Evolutionary conservation across 2,113 vertebrate genomes (phyloP).

Genomic region (Onychostruthus taczanowskii): DNA sequence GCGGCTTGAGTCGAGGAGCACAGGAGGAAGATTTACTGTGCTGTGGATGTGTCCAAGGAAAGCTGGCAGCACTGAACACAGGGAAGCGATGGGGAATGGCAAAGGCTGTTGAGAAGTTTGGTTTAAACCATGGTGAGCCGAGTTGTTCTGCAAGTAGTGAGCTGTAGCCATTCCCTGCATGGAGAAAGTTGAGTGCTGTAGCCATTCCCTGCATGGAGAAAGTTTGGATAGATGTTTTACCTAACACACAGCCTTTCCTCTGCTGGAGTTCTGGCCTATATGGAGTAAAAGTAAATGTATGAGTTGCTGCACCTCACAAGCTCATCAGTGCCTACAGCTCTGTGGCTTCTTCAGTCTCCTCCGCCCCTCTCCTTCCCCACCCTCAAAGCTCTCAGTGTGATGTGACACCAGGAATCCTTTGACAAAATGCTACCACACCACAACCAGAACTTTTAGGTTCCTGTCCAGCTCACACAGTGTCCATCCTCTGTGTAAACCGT

Average conservation of each 20-base stretch:
- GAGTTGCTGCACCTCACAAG: accelerated
- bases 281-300: background rate
- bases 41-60: background rate
- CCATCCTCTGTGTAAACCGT: background rate
- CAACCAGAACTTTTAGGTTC: background rate
- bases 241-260: background rate
- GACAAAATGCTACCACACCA: background rate
- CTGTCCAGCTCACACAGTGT: background rate
- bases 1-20: background rate
- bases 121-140: background rate
- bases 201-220: background rate
- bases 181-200: background rate
- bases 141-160: background rate
- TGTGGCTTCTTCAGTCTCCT: background rate
- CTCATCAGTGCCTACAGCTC: accelerated
- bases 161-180: background rate
- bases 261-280: background rate
- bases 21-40: background rate
- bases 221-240: background rate
- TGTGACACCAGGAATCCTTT: background rate
- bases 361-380: background rate
- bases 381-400: background rate
- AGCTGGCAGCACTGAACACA: background rate
- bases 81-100: background rate
- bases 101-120: background rate